Evolutionary conservation across 2,888 invertebrate species (phyloP), one percentile per base, ranked within the genome.

Genomic region (Embidobia sp.): DNA sequence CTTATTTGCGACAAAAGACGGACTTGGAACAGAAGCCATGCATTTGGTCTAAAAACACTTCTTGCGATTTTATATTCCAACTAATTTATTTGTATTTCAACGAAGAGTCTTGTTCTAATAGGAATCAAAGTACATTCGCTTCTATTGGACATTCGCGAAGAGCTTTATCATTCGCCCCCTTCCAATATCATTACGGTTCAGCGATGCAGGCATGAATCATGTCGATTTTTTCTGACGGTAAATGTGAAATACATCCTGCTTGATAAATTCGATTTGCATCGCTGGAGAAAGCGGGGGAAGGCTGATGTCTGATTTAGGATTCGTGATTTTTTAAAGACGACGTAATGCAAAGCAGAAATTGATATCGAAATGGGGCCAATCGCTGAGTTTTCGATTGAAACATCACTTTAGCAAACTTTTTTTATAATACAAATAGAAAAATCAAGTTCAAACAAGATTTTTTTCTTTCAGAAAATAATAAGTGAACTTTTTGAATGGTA

Each of bases 1-100:
- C 61, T 70, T 70, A 61, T 70, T 61, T 46, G 27, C 35, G 46
- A 61, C 61, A 70, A 61, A 70, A 70, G 61, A 61, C 61, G 40
- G 70, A 70, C 61, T 70, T 46, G 29, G 53, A 53, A 61, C 46
- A 37, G 37, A 35, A 46, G 53, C 19, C 37, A 67, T 8, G 64
- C 26, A 44, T 42, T 42, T 11, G 22, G 27, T 31, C 18, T n/a
- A 8, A 22, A 15, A 69, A n/a, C n/a, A n/a, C n/a, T n/a, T n/a
- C n/a, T n/a, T n/a, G n/a, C n/a, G n/a, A n/a, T n/a, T 69, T 49
- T 37, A 59, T 69, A 69, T 42, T 33, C 42, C 22, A 18, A 22
- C 15, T 22, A 33, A 51, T 70, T 59, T 44, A 44, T 59, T 70
- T 59, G 51, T 61, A 61, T 70, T 70, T 27, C 42, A 59, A 35